Percentiles rank a stretch among this genome's conserved stretches.
Conservation (phyloP, 2,888 invertebrate genomes). For the Smittia aterrima region DNA sequence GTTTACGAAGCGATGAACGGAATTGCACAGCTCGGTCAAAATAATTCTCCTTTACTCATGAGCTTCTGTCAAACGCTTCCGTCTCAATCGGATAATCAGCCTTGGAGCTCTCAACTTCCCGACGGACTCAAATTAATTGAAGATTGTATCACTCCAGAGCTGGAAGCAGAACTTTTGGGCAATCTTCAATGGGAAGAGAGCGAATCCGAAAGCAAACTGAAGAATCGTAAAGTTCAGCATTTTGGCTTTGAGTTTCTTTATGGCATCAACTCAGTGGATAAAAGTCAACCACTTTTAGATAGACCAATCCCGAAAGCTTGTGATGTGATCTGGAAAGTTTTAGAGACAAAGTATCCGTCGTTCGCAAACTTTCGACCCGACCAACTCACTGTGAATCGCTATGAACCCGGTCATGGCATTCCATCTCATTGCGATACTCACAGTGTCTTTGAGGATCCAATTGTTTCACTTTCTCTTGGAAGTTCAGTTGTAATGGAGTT, state of each 20-base stretch:
- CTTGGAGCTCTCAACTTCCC: conserved; percentile 53
- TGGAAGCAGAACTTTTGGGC: conserved; percentile 64
- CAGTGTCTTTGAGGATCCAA: conserved; percentile 86
- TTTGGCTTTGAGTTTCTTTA: conserved; percentile 92
- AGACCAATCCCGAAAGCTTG: conserved; percentile 71
- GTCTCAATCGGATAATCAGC: not conserved
- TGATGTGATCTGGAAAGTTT: conserved; percentile 59
- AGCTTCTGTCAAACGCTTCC: not conserved
- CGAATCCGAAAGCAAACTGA: conserved; percentile 55
- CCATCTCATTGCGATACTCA: conserved; percentile 95
- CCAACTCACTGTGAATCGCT: conserved; percentile 83
- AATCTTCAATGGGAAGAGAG: conserved; percentile 58
- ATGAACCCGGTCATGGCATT: conserved; percentile 82
- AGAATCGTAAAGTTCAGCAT: conserved; percentile 83
- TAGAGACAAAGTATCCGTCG: conserved; percentile 54
- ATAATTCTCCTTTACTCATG: conserved; percentile 61
- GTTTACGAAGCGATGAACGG: conserved; percentile 65
- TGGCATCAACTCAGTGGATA: conserved; percentile 80
- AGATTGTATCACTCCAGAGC: conserved; percentile 68
- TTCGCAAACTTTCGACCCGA: conserved; percentile 61
- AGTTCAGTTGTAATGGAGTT: conserved; percentile 89
- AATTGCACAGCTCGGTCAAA: conserved; percentile 58
- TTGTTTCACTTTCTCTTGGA: conserved; percentile 82
- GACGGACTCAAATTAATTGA: conserved; percentile 67
- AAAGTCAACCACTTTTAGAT: conserved; percentile 60